Base-by-base conservation (phyloP, 2,797 vertebrate species). In the Decapterus maruadsi region DNA sequence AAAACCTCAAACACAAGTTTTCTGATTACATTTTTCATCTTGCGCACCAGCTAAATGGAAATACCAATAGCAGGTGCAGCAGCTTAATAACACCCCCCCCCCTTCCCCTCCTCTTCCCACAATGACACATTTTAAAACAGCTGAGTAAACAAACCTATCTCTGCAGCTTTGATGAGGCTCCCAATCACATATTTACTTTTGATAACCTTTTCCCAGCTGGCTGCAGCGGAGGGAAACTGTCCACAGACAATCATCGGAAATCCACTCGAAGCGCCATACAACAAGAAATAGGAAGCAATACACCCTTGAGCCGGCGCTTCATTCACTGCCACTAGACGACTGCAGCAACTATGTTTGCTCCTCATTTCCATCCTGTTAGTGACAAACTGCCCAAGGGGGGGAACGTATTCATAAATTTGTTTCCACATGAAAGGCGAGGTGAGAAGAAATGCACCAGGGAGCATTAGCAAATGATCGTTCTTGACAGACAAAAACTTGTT, bases 141-240 rank as follows among this genome's bases (percentile, higher is more conserved):
- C 84, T 91, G 91, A 90, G 91, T 80, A 92, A 90, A 95, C 74
- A 86, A 80, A 85, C 92, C 87, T 93, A 94, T 95, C 94, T 92
- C 91, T 91, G 91, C 86, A 84, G 78, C 89, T 73, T 82, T 87
- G 89, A 94, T 93, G 90, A 91, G 80, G 86, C 81, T 93, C 90
- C 90, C 85, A 86, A 87, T 89, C 81, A 89, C 73, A 90, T 94
- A 86, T 77, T 87, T 93, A 83, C 87, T 89, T 83, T 77, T 87
- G 95, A 96, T 95, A 96, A 94, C 91, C 80, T 83, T 85, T 74
- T 74, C 63, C 71, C 62, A 75, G 73, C 80, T 20, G 48, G 72
- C 88, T 78, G 80, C 82, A 72, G 79, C 77, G 70, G 56, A 70
- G 62, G 59, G 72, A 66, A 78, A 89, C 78, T 63, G 66, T 90